Base-by-base conservation (phyloP, 2,797 vertebrate species). In the Columba guinea region DNA sequence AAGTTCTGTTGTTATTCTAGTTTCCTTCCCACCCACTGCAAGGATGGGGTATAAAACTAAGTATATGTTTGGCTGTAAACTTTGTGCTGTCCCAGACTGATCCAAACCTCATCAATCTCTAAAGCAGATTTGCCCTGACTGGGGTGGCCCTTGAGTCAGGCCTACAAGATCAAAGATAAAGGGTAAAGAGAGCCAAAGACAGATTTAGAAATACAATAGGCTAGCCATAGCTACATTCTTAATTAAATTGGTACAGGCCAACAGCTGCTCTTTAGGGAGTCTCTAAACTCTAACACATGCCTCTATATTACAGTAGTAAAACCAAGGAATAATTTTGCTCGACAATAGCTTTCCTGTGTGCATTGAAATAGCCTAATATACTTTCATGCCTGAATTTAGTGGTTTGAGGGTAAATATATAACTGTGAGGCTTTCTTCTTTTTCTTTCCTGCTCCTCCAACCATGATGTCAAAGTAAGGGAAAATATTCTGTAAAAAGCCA, bases 271-370 rank as follows among this genome's bases (percentile, higher is more conserved):
- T 74, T 88, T 73, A 88, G 87, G 87, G 91, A 95, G 46, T 35
- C 84, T 82, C 80, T 85, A 78, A 93, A 81, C 76, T 93, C 80
- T 77, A 93, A 88, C 94, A 93, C 80, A 93, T 95, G 91, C 80
- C 62, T 20, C 76, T 88, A 7, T 74, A 85, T 85, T 91, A 60
- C 76, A 82, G 91, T 74, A 88, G 80, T 93, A 93, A 95, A 95
- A 77, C 80, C 84, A 74, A 85, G 56, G 84, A 82, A 82, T 69
- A 53, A 69, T 91, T 85, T 85, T 64, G 26, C 60, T 78, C 41
- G 0, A 93, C 91, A 95, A 95, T 77, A 85, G 70, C 60, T 88
- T 95, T 91, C 76, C 91, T 95, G 91, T 93, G 62, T 81, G 80
- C 71, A 56, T 60, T 78, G 70, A 90, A 85, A 93, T 74, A 32